These are phyloP conservation scores for Callionymus lyra DNA, from an alignment of 2,113 vertebrate species.

Conservation along the genomic window DNA sequence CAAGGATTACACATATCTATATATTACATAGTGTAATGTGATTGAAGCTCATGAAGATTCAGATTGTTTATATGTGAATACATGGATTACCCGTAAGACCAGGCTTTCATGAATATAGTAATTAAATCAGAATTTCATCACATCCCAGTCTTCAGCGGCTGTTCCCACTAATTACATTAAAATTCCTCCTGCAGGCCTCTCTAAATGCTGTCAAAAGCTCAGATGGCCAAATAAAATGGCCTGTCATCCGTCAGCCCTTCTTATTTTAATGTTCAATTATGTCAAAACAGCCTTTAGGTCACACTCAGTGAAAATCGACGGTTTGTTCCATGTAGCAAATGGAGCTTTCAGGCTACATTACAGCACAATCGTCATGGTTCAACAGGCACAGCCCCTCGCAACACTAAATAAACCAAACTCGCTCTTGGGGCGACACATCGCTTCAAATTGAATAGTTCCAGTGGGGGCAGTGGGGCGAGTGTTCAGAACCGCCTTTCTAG, in stretches of 20 bases:
- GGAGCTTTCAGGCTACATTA: constrained; percentile 48
- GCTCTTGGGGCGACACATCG: constrained; percentile 19
- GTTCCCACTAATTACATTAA: constrained; percentile 19
- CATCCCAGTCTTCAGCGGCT: constrained; percentile 2
- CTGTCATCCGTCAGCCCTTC: constrained; percentile 48
- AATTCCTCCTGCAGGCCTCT: constrained; percentile 17
- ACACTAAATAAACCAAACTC: constrained; percentile 34
- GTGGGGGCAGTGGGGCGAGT: constrained; percentile 16
- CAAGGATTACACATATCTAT: no score
- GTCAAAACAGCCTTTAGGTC: constrained; percentile 57
- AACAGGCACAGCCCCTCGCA: constrained; percentile 25
- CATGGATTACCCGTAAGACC: constrained; percentile 2
- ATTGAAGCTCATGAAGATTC: no score
- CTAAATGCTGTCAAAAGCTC: constrained; percentile 44
- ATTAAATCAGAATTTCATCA: constrained; percentile 4
- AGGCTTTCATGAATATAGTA: constrained; percentile 10
- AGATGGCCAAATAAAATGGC: constrained; percentile 30
- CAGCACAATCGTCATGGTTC: constrained; percentile 39
- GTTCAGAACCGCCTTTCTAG: constrained; percentile 19
- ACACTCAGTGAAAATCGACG: constrained; percentile 42
- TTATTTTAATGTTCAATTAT: constrained; percentile 60
- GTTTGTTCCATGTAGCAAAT: constrained; percentile 31
- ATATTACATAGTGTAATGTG: no score
- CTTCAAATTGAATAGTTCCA: constrained; percentile 35
- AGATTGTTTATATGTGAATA: constrained; percentile 1